Conservation (phyloP, 1,140 invertebrate species). For the Fopius arisanus region DNA sequence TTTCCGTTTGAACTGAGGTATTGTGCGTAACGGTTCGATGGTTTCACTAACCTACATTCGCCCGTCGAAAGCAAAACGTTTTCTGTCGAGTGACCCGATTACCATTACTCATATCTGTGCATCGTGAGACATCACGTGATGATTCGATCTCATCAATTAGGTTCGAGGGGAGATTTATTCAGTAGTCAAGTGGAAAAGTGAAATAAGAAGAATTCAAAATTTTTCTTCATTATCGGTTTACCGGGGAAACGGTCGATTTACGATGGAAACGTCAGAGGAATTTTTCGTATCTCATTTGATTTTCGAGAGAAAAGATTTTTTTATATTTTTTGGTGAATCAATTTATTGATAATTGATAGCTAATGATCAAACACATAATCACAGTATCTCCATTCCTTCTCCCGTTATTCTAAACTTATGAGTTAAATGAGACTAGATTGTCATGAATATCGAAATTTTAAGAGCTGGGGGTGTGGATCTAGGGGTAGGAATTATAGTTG, state of each 20-base stretch:
- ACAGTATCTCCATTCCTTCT: conserved; percentile 4
- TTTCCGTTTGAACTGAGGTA: conserved; percentile 26
- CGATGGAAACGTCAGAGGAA: too few relatives aligned
- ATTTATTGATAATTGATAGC: neutral
- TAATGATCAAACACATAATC: neutral
- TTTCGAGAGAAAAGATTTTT: too few relatives aligned
- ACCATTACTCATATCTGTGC: conserved; percentile 13
- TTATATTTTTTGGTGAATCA: neutral
- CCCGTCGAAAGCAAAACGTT: conserved; percentile 63
- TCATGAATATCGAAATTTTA: neutral
- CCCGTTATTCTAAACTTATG: neutral
- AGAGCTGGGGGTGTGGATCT: too few relatives aligned
- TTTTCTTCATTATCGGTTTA: too few relatives aligned
- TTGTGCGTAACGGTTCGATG: conserved; percentile 51
- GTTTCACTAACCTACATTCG: conserved; percentile 66
- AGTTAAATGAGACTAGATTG: conserved; percentile 8
- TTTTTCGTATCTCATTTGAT: too few relatives aligned
- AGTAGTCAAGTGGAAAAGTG: too few relatives aligned
- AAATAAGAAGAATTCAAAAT: too few relatives aligned
- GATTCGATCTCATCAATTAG: neutral
- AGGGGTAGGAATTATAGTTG: conserved; percentile 18
- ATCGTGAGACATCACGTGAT: neutral
- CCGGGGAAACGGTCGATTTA: too few relatives aligned
- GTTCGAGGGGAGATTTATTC: too few relatives aligned
- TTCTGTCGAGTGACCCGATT: conserved; percentile 57